Conservation (phyloP, 2,888 invertebrate genomes). For the Apamea epomidion region DNA sequence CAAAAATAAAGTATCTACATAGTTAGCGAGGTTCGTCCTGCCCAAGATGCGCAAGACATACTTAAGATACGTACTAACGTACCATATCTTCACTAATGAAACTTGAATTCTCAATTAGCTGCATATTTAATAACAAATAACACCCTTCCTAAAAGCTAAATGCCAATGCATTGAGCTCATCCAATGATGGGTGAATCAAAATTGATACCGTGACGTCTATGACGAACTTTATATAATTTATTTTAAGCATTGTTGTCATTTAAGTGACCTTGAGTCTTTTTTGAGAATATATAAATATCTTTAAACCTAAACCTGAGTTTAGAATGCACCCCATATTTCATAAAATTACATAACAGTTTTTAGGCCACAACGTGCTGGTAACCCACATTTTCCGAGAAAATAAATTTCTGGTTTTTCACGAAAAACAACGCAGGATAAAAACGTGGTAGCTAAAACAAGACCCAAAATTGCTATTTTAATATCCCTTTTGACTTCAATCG, state of each 20-base stretch:
- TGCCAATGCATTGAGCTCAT: no score
- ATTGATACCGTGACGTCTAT: no score
- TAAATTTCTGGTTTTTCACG: neutral
- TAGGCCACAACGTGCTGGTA: no score
- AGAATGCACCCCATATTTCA: no score
- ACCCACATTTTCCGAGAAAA: neutral
- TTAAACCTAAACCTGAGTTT: neutral
- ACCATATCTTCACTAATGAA: neutral
- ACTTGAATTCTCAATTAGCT: no score
- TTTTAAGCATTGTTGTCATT: neutral
- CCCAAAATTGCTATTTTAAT: conserved; percentile 24
- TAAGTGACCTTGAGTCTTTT: neutral
- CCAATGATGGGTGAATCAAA: no score
- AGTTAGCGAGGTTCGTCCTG: neutral
- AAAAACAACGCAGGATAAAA: neutral
- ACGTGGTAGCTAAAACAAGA: conserved; percentile 2
- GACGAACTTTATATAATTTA: no score
- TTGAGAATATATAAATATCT: no score
- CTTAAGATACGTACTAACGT: neutral
- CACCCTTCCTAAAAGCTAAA: no score
- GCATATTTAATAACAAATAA: no score
- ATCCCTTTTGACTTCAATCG: neutral
- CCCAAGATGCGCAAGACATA: neutral
- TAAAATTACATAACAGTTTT: neutral
- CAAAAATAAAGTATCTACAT: neutral